phyloP scores from a whole-genome alignment of 2,113 vertebrate genomes.

The Pseudonaja textilis region DNA sequence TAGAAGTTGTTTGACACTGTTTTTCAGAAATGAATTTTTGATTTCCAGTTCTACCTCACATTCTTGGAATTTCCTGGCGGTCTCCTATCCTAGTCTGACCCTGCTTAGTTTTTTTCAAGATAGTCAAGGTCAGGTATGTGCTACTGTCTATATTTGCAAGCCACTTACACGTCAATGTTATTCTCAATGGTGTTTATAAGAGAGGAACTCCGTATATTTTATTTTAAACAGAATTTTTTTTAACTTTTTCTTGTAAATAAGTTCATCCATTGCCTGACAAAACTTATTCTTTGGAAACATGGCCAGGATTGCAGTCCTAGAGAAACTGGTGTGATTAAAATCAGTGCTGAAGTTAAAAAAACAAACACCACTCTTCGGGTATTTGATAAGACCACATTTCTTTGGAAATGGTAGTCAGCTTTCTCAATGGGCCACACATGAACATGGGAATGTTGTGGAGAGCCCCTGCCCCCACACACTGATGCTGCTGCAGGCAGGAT shows the following conservation, averaged over 20 bases:
- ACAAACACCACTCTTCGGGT: background rate
- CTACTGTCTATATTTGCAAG: background rate
- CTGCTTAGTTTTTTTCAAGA: background rate
- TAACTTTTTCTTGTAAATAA: background rate
- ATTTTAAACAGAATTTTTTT: background rate
- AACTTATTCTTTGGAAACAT: background rate
- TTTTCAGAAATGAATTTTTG: background rate
- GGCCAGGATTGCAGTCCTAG: background rate
- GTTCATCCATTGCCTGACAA: background rate
- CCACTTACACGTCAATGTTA: background rate
- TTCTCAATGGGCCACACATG: background rate
- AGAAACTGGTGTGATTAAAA: background rate
- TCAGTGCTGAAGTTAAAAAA: background rate
- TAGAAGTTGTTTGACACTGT: background rate
- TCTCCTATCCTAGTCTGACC: background rate
- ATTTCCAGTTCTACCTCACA: background rate
- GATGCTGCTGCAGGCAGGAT: background rate
- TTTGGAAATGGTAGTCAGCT: background rate
- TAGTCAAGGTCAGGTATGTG: background rate
- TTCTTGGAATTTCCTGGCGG: background rate
- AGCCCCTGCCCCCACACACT: background rate
- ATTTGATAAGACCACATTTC: background rate
- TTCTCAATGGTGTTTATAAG: background rate
- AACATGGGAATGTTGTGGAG: background rate
- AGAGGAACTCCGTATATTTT: background rate